Conservation (phyloP, 1,140 invertebrate species). For the Hylaeus volcanicus region DNA sequence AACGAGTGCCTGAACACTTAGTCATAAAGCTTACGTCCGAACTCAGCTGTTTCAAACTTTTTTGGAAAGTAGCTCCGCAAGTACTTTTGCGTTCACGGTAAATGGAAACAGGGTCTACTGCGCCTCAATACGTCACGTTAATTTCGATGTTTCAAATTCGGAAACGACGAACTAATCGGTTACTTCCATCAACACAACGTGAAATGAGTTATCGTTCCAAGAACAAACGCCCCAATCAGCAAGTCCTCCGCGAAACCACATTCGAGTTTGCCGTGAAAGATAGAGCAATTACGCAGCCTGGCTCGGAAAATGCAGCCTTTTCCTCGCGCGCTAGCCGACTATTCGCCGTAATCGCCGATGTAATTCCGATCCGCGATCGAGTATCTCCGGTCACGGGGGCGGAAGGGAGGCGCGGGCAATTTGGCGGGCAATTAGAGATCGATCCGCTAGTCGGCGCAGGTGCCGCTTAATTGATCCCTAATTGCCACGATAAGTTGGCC, state of each 20-base stretch:
- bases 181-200: neutral
- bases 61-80: too few species aligned
- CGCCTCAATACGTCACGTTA: too few species aligned
- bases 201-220: conserved; percentile 22
- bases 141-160: too few species aligned
- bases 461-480: conserved; percentile 55
- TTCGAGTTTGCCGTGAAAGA: neutral
- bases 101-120: too few species aligned
- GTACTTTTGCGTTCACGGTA: too few species aligned
- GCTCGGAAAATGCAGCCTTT: neutral
- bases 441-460: conserved; percentile 55
- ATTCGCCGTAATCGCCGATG: conserved; percentile 4
- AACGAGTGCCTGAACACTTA: too few species aligned
- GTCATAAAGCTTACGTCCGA: too few species aligned
- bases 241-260: neutral
- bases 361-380: conserved; percentile 24
- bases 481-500: conserved; percentile 53
- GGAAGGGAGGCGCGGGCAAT: conserved; percentile 17
- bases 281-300: conserved; percentile 1
- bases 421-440: conserved; percentile 65
- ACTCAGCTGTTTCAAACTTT: too few species aligned
- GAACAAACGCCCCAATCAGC: conserved; percentile 30
- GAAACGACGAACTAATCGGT: too few species aligned
- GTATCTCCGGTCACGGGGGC: neutral
- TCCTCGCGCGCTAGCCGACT: neutral